Evolutionary conservation across 2,113 vertebrate genomes (phyloP).

Genomic region (Emydura subglobosa): DNA sequence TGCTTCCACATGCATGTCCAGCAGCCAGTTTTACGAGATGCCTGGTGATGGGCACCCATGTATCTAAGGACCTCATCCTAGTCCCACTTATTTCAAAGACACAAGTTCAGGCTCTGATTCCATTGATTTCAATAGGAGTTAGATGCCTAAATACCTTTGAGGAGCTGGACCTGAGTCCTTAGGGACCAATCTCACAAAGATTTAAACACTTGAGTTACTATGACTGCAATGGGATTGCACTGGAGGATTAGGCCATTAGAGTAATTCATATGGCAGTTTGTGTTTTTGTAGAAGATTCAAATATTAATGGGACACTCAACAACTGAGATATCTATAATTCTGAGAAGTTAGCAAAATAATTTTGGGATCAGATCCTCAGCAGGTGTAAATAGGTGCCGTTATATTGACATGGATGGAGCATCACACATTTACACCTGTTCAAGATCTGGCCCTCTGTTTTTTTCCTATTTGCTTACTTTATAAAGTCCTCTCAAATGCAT

Average conservation of each 20-base stretch:
- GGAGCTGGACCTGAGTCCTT: not conserved
- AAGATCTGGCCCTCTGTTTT: not conserved
- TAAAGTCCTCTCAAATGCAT: too few species aligned
- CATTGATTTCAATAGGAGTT: not conserved
- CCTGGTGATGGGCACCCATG: fast-evolving
- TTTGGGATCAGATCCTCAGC: not conserved
- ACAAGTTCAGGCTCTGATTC: not conserved
- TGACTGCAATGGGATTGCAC: not conserved
- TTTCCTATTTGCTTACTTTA: not conserved
- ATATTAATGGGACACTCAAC: not conserved
- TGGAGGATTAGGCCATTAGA: not conserved
- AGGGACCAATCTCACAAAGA: not conserved
- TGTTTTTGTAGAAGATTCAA: not conserved
- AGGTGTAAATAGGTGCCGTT: not conserved
- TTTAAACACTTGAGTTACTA: not conserved
- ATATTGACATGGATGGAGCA: not conserved
- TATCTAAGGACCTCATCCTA: fast-evolving
- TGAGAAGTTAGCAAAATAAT: not conserved
- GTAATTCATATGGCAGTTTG: not conserved
- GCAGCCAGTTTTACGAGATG: not conserved
- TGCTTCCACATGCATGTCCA: not conserved
- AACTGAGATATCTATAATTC: not conserved
- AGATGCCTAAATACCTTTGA: not conserved
- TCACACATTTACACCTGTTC: not conserved
- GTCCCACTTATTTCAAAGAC: fast-evolving